Evolutionary conservation across 1,140 invertebrate genomes (phyloP), one percentile per base, ranked within the genome.

Genomic region (Subanguina moxae): DNA sequence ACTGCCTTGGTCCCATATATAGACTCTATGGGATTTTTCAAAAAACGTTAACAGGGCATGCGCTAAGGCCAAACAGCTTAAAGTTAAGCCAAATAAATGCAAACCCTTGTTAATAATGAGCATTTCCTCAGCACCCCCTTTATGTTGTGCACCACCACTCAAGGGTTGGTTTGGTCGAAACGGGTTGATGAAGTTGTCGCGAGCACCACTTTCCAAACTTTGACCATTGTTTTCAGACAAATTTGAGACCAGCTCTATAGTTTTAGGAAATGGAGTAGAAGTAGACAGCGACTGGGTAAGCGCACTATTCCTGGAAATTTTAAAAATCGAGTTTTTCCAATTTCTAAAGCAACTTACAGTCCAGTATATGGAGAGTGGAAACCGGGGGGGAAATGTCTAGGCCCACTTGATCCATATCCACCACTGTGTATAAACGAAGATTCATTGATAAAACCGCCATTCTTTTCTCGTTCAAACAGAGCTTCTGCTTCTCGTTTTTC

Each of bases 401-500:
- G 15, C 8, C 3, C n/a, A 21, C 28, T 77, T 65, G 32, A 27
- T 25, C 19, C n/a, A 23, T 38, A 48, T 15, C 32, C 19, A n/a
- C 45, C 7, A 8, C 15, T 1, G 28, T 1, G 17, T 9, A 13
- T 7, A 5, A 11, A 1, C 5, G 43, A 9, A 45, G 21, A 15
- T 30, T 57, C n/a, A 64, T 25, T 69, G 25, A 3, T 71, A 8
- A 11, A 32, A 9, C 21, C 28, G 17, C 48, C 48, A 15, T 25
- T 52, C 8, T 52, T 52, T 80, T 95, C 92, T 65, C 92, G 85
- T 81, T 96, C 92, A 80, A 97, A 97, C 74, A 91, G 90, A 75
- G 92, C 86, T 79, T 93, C 90, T 0, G 94, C 95, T 56, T 95
- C 85, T 72, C 90, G 85, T 82, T 97, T 97, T 82, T 98, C 95